Conservation (phyloP, 2,888 invertebrate genomes). For the Pterobdella sp. region DNA sequence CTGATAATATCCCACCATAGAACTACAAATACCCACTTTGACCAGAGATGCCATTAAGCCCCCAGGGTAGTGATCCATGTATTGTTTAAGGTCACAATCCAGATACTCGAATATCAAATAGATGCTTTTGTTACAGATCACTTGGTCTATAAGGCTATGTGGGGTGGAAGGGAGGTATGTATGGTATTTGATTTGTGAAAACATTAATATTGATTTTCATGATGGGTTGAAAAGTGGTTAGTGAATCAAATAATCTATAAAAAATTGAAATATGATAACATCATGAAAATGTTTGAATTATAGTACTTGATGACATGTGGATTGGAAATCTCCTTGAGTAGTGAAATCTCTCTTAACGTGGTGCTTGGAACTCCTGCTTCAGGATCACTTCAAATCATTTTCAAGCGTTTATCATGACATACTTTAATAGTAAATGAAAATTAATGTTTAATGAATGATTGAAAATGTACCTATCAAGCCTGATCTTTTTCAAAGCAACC, state of each 20-base stretch:
- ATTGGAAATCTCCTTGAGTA: constrained; percentile 85
- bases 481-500: constrained; percentile 94
- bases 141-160: constrained; percentile 72
- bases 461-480: constrained; percentile 84
- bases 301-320: constrained; percentile 74
- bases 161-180: not conserved
- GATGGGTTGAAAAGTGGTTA: too few relatives aligned
- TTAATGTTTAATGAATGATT: too few relatives aligned
- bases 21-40: constrained; percentile 79
- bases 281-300: too few relatives aligned
- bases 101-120: constrained; percentile 93
- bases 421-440: not conserved
- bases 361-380: constrained; percentile 97
- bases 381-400: constrained; percentile 10
- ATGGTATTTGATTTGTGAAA: not conserved
- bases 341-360: constrained; percentile 88
- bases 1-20: too few relatives aligned
- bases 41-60: constrained; percentile 75
- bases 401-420: not conserved
- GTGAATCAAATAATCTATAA: too few relatives aligned
- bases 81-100: constrained; percentile 91
- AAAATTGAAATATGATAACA: too few relatives aligned
- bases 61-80: constrained; percentile 75
- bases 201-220: not conserved
- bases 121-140: constrained; percentile 85